Evolutionary conservation across 1,140 invertebrate species (phyloP), one percentile per base, ranked within the genome.

Genomic region (Trichomalopsis sarcophagae): DNA sequence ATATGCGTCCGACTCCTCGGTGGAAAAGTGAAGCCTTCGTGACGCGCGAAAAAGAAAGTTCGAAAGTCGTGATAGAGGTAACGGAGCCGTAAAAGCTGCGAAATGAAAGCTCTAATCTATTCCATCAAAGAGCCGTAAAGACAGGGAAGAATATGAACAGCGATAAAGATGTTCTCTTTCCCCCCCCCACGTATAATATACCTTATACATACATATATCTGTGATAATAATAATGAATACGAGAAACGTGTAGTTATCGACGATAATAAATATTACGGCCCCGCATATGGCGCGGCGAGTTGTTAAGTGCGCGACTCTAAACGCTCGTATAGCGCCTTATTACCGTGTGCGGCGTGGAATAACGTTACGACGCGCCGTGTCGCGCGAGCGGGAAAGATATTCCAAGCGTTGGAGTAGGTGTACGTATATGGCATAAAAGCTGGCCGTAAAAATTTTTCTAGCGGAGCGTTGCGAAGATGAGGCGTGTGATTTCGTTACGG

Each of bases 191-290:
- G 40, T 44, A 44, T 44, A 44, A 44, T 44, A 44, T 36, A 36
- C 33, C 33, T 36, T 36, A 27, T 27, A 27, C 27, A 27, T 1
- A 36, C 33, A 36, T 36, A 36, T 36, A 36, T 36, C 14, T 17
- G 6, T 73, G 21, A 30, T 33, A 30, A 44, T 44, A 76, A 76
- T 76, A 76, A 76, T 76, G 74, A 44, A 76, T 47, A n/a, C 40
- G 74, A 17, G 40, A 47, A 76, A 76, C 40, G 74, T n/a, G 40
- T 11, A 36, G 69, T 33, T 33, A 36, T 36, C 69, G 69, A 30
- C 10, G 33, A 73, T 73, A 33, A 73, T 30, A 73, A 73, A 73
- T 73, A 73, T 73, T 13, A 62, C 55, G 55, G 21, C 17, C 21
- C 55, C 17, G 55, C 55, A 21, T 62, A n/a, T 21, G 50, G 40